Evolutionary conservation across 2,113 vertebrate genomes (phyloP), one percentile per base, ranked within the genome.

Genomic region (Ahaetulla prasina): DNA sequence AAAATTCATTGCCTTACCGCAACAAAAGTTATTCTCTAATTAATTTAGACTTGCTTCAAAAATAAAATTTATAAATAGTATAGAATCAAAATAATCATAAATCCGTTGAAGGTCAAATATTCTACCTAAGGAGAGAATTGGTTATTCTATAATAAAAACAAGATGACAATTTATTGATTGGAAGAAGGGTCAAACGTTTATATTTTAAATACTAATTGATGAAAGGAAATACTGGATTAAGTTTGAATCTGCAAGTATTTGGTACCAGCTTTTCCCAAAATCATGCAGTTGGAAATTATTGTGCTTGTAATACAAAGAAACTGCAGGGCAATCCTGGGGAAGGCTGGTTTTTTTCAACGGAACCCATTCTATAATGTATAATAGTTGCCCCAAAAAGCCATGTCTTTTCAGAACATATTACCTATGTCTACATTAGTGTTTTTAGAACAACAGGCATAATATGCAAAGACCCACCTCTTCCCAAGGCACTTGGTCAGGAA

Each of bases 11-110:
- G 39, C 89, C 52, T 89, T 47, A 89, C 1, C 5, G 87, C 92
- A 60, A 63, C 27, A 60, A 30, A 3, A 27, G 30, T 80, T 39
- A 94, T 45, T 88, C 87, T 94, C n/a, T 27, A 94, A 80, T 94
- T 92, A 30, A 95, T 92, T 23, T 16, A 94, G 52, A n/a, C 92
- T 55, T 86, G 43, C 25, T 92, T 96, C 96, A 92, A 91, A 80
- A 80, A 80, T 9, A 80, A n/a, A n/a, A 5, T n/a, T 16, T 68
- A n/a, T 68, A n/a, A 88, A 92, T 87, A 91, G 87, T 87, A 93
- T 45, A 60, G 9, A 1, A 18, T 54, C 4, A 55, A 7, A 25
- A 18, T 35, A 74, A 88, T 49, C 23, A 43, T 23, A 89, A 84
- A 91, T 60, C 2, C 7, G 4, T 45, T 53, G 20, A 68, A 88